These are phyloP conservation scores for Neodontobutis hainanensis DNA, from an alignment of 2,113 vertebrate species.

Conservation along the genomic window DNA sequence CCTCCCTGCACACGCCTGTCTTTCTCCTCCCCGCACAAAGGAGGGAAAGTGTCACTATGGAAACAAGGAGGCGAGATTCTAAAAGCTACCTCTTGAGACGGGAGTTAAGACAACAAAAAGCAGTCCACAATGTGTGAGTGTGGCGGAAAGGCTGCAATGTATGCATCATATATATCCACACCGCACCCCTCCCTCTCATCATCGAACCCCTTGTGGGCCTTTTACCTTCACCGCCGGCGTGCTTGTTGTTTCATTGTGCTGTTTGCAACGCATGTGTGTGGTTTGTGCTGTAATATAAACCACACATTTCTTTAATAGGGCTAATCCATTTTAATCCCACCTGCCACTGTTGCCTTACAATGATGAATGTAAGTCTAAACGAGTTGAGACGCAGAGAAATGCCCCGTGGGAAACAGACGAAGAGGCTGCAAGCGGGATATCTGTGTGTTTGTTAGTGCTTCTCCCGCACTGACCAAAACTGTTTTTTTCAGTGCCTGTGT, in stretches of 20 bases:
- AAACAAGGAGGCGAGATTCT: conserved; percentile 83
- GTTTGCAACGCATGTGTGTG: conserved; percentile 5
- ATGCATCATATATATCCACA: conserved; percentile 54
- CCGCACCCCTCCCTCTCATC: conserved; percentile 21
- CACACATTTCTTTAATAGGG: conserved; percentile 79
- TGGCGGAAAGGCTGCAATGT: conserved; percentile 66
- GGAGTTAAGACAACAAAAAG: conserved; percentile 80
- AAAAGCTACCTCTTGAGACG: conserved; percentile 82
- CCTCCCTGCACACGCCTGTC: conserved; percentile 49
- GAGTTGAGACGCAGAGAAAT: conserved; percentile 80
- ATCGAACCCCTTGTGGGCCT: conserved; percentile 29
- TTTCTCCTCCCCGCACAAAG: conserved; percentile 71
- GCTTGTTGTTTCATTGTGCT: conserved; percentile 2
- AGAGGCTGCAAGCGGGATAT: conserved; percentile 41
- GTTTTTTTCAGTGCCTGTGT: conserved; percentile 41
- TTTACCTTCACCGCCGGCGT: conserved; percentile 23
- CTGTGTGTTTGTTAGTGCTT: conserved; percentile 54
- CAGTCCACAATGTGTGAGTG: conserved; percentile 65
- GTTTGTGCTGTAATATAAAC: conserved; percentile 68
- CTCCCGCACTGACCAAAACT: conserved; percentile 41
- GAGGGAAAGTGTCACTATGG: conserved; percentile 84
- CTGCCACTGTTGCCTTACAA: conserved; percentile 81
- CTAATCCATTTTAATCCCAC: conserved; percentile 85
- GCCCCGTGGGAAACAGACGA: conserved; percentile 68
- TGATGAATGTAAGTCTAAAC: conserved; percentile 84